Evolutionary conservation across 2,797 vertebrate genomes (phyloP), one percentile per base, ranked within the genome.

Genomic region (Poeciliopsis infans): DNA sequence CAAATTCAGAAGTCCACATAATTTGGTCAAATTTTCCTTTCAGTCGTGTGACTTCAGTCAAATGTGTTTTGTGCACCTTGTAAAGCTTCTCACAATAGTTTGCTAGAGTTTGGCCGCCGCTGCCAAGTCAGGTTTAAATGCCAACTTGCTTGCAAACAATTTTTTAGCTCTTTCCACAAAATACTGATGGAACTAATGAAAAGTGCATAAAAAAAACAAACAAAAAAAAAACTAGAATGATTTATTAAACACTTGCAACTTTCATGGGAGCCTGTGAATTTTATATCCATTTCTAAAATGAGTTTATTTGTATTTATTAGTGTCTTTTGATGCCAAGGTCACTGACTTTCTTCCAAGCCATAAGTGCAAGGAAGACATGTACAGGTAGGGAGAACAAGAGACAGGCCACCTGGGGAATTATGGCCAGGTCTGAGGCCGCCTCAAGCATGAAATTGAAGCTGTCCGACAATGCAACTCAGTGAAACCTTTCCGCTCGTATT

Each of bases 401-500:
- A 71, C 77, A 31, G 78, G 88, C 83, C 95, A 94, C 94, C 88
- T 91, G 95, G 95, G 95, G 96, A 96, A 96, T 96, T 93, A 95
- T 82, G 73, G 81, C 89, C 72, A 79, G 74, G 12, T 57, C 83
- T 76, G 91, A 90, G 64, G 80, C 92, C 55, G 93, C 89, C 91
- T 95, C 91, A 94, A 95, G 94, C 95, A 96, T 96, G 95, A 96
- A 96, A 96, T 96, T 96, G 93, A 96, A 95, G 92, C 91, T 83
- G 78, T 94, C 93, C 93, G 74, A 93, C 89, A 92, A 82, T 71
- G 85, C 90, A 91, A 83, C 91, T 94, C 91, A 89, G 82, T 85
- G 92, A 83, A 94, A 93, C 89, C 87, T 90, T 92, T 83, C 84
- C 76, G 80, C 78, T 94, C 86, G 94, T 94, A 94, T 94, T 95